Conservation (phyloP, 2,888 invertebrate genomes). For the Ethmia dodecea region DNA sequence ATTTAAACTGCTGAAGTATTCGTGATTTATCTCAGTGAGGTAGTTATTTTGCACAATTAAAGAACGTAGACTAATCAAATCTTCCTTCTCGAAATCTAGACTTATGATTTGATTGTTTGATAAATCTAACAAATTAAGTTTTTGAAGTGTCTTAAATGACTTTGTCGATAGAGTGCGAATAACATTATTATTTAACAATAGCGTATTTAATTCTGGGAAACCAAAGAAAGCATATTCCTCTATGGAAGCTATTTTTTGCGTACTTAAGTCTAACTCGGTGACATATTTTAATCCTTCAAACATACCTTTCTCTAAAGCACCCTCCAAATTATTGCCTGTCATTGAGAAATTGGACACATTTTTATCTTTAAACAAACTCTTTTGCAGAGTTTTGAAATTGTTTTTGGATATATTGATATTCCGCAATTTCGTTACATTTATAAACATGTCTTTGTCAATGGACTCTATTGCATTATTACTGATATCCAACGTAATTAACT, state of each 20-base stretch:
- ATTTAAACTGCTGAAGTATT: constrained; percentile 32
- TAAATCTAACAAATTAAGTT: constrained; percentile 37
- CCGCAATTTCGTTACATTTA: constrained; percentile 22
- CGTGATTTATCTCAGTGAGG: constrained; percentile 32
- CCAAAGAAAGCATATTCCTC: constrained; percentile 47
- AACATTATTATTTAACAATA: constrained; percentile 43
- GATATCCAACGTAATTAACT: constrained; percentile 32
- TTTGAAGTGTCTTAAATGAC: constrained; percentile 34
- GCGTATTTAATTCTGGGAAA: constrained; percentile 25
- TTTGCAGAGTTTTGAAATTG: constrained; percentile 35
- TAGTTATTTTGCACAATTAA: constrained; percentile 38
- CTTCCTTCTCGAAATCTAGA: constrained; percentile 39
- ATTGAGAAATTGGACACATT: constrained; percentile 35
- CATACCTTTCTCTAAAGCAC: constrained; percentile 35
- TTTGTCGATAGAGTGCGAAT: constrained; percentile 30
- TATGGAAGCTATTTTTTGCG: constrained; percentile 36
- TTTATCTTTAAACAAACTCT: constrained; percentile 39
- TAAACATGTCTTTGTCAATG: constrained; percentile 31
- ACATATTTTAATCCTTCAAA: constrained; percentile 43
- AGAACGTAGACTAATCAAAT: constrained; percentile 33
- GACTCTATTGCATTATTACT: constrained; percentile 34
- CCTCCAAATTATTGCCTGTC: constrained; percentile 35
- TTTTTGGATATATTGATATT: constrained; percentile 42
- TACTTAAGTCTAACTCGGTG: constrained; percentile 34
- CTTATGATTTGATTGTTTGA: constrained; percentile 41